Evolutionary conservation across 2,113 vertebrate species (phyloP).

Genomic region (Sardina pilchardus): DNA sequence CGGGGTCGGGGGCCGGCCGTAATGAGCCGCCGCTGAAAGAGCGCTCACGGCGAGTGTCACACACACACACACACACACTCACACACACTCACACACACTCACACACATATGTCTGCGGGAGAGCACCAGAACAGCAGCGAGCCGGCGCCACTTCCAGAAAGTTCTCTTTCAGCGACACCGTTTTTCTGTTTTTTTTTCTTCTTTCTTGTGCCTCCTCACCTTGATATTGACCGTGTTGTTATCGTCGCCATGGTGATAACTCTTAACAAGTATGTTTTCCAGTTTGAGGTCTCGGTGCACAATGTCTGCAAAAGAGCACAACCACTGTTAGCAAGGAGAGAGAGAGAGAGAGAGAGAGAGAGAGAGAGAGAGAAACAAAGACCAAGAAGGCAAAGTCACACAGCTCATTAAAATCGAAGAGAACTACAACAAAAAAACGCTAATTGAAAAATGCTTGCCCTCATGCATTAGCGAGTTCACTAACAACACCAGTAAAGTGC

Average conservation of each 20-base stretch:
- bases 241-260: constrained; percentile 67
- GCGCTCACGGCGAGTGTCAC: constrained; percentile 36
- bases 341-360: no score
- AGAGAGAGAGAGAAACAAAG: background rate
- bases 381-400: background rate
- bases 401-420: background rate
- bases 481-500: background rate
- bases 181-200: no score
- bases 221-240: constrained; percentile 81
- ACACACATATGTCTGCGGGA: background rate
- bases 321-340: background rate
- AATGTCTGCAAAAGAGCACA: constrained; percentile 71
- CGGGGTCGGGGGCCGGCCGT: constrained; percentile 49
- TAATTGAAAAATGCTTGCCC: background rate
- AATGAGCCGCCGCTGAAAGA: constrained; percentile 59
- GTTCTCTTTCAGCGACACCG: constrained; percentile 23
- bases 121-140: constrained; percentile 31
- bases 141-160: constrained; percentile 4
- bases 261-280: constrained; percentile 90
- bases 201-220: constrained; percentile 64
- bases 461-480: background rate
- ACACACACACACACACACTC: no score
- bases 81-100: no score
- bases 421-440: background rate
- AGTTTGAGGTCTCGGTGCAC: constrained; percentile 84